phyloP scores from a whole-genome alignment of 2,113 vertebrate genomes.

The Varanus komodoensis region DNA sequence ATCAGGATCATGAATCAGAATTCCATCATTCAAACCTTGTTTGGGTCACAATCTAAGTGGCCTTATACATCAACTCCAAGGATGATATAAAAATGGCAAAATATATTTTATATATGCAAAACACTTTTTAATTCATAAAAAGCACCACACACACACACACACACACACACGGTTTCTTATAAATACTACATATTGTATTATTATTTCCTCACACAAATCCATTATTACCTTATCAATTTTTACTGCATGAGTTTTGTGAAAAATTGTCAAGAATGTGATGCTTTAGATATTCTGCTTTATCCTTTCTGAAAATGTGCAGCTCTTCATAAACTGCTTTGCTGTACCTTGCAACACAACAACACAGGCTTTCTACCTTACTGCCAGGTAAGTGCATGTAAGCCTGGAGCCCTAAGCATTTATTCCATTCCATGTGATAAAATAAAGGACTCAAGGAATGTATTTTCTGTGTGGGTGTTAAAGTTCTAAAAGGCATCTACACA shows the following conservation, averaged over 20 bases:
- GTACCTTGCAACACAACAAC: background rate
- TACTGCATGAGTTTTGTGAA: background rate
- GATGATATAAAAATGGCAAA: too few species aligned
- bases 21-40: background rate
- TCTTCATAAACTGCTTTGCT: background rate
- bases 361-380: background rate
- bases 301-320: background rate
- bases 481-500: background rate
- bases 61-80: background rate
- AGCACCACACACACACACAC: background rate
- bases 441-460: conserved; percentile 25
- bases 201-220: background rate
- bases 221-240: background rate
- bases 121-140: background rate
- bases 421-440: background rate
- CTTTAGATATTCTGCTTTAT: background rate
- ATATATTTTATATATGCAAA: background rate
- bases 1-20: background rate
- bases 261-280: background rate
- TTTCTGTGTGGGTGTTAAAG: background rate
- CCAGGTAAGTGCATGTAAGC: background rate
- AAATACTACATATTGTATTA: background rate
- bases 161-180: background rate
- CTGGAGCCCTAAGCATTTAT: background rate
- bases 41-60: background rate